Base-by-base conservation (phyloP, 1,140 invertebrate species). In the Radopholus similis region DNA sequence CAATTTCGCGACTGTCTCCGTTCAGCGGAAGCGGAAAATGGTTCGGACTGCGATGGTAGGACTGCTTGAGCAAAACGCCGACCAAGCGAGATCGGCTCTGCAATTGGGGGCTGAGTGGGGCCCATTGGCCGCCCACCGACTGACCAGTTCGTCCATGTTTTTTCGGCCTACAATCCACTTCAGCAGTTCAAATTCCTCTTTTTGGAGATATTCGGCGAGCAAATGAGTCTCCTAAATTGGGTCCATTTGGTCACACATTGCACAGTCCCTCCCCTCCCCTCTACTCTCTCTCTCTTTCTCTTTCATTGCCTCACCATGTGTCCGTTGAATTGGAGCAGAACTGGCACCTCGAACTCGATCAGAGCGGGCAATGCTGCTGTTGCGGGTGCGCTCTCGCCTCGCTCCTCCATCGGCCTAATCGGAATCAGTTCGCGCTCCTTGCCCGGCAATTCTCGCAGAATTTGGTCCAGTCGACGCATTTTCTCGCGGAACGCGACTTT, bases 311-410 rank as follows among this genome's bases (percentile, higher is more conserved):
- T 26, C 15, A 75, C 71, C 21, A 68, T 23, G 21, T 72, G 73
- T 4, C 71, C 71, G 42, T 72, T 72, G 51, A 72, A 72, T 57
- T 72, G 71, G 8, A 72, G 23, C 21, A 72, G 56, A 15, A 72
- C 72, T 6, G 71, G 72, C 26, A 75, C 64, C 18, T 72, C 72
- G 54, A 72, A 72, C 32, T 72, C 71, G 11, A 72, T 38, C 28
- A 72, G 37, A 21, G 53, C 63, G 32, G 71, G 71, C 65, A 75
- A 13, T 77, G 53, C 32, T 42, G 23, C 44, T 51, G 44, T 15
- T 60, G 37, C 32, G 15, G 23, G 34, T 1, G 26, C 4, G 4
- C 49, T 49, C 30, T 15, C 15, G 35, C 3, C 35, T 18, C 18
- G 30, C n/a, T 62, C 38, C 8, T 15, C 28, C 15, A 62, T 42